Base-by-base conservation (phyloP, 2,797 vertebrate species). In the Aldrovandia affinis region DNA sequence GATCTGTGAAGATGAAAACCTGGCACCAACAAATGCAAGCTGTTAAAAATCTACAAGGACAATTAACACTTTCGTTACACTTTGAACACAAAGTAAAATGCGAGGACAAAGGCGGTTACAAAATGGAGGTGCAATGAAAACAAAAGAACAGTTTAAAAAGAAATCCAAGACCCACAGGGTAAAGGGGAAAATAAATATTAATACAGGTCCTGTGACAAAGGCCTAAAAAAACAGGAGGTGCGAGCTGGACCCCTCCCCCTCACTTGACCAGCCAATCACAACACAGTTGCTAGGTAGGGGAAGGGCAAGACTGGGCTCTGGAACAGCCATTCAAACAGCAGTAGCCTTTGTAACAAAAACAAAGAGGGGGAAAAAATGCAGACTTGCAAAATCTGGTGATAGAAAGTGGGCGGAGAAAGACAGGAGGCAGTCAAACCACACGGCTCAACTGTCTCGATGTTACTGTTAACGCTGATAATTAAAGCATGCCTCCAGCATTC, bases 261-360 rank as follows among this genome's bases (percentile, higher is more conserved):
- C 70, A 89, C 89, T 6, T 8, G 44, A 80, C 63, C 50, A 88
- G 83, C 96, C 95, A 96, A 96, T 95, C 92, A 90, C 80, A 88
- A 86, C 78, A 15, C 93, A 95, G 95, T 96, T 96, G 94, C 96
- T 94, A 94, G 89, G 95, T 89, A 84, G 86, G 84, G 87, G 89
- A 87, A 83, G 83, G 83, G 84, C 42, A 36, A 81, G 87, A 80
- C 59, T 70, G 85, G 84, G 80, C 86, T 90, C 91, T 83, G 91
- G 93, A 94, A 93, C 89, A 88, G 81, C 84, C 88, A 87, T 86
- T 83, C 87, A 85, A 6, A 47, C 86, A 89, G 80, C 86, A 57
- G n/a, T n/a, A n/a, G 88, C 87, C 91, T 87, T 93, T 94, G 91
- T 92, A 88, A 87, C 78, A 89, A 88, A 89, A 87, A 92, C 89